Percentiles rank a stretch among this genome's conserved stretches.
phyloP scores from a whole-genome alignment of 2,113 vertebrate genomes.

The Cyanoliseus patagonus region DNA sequence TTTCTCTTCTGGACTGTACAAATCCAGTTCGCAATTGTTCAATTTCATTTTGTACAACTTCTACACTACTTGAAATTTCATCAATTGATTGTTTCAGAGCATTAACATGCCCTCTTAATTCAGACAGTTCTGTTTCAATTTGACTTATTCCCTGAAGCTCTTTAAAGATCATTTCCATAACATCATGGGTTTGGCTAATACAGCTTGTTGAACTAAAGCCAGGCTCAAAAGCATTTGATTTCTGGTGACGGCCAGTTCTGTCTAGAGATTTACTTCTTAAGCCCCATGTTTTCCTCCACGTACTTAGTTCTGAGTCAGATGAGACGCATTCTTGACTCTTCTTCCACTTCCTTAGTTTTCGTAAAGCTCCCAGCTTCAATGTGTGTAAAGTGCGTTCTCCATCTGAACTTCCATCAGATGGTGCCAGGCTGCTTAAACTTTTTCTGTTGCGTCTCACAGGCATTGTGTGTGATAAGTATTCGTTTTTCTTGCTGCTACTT shows the following conservation, averaged over 20 bases:
- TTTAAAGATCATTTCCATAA: conserved; percentile 99
- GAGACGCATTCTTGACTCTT: conserved; percentile 98
- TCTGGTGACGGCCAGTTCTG: conserved; percentile 88
- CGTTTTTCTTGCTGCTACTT: conserved; percentile 77
- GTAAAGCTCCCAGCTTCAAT: conserved; percentile 89
- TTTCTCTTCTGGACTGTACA: conserved; percentile 95
- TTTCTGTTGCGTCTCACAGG: conserved; percentile 94
- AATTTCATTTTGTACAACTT: conserved; percentile 97
- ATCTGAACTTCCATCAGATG: conserved; percentile 95
- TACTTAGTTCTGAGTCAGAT: conserved; percentile 94
- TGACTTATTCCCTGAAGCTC: conserved; percentile 99
- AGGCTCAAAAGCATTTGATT: conserved; percentile 86
- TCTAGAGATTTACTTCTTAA: conserved; percentile 97
- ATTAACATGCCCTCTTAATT: conserved; percentile 94
- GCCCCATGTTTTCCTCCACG: conserved; percentile 91
- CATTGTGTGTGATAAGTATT: conserved; percentile 85
- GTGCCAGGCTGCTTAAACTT: conserved; percentile 93
- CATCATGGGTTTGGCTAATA: conserved; percentile 96
- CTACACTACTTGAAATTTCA: conserved; percentile 97
- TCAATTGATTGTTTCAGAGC: conserved; percentile 97
- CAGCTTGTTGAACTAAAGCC: conserved; percentile 94
- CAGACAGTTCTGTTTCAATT: conserved; percentile 95
- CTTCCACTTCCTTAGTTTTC: conserved; percentile 96
- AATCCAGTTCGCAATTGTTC: conserved; percentile 95
- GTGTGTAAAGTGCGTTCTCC: conserved; percentile 92